Evolutionary conservation across 2,113 vertebrate species (phyloP).

Genomic region (Pteronura brasiliensis): DNA sequence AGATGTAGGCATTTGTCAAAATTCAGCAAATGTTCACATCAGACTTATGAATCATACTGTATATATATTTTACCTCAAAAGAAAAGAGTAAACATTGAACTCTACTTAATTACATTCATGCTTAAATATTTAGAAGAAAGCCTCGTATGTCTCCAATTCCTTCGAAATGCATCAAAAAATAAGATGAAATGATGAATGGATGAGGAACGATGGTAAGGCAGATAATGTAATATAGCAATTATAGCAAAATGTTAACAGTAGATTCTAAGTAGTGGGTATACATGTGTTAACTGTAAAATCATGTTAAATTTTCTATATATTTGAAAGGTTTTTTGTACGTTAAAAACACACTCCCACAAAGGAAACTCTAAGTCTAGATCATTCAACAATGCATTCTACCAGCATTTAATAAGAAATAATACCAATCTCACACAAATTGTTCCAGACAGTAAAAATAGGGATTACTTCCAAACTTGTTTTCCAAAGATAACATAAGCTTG

Average conservation of each 20-base stretch:
- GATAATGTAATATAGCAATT: background rate
- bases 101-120: background rate
- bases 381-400: background rate
- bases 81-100: background rate
- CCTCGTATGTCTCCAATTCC: background rate
- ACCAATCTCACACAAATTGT: background rate
- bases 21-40: background rate
- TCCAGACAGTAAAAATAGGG: background rate
- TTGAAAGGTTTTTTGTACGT: background rate
- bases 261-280: background rate
- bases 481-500: background rate
- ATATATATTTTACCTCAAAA: background rate
- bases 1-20: background rate
- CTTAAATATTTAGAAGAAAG: conserved; percentile 18
- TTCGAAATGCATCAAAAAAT: conserved; percentile 3
- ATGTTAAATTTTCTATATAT: background rate
- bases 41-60: background rate
- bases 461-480: background rate
- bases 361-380: background rate
- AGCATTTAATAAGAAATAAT: background rate
- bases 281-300: background rate
- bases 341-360: background rate
- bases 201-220: background rate
- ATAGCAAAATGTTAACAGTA: background rate
- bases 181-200: background rate